Conservation (phyloP, 2,113 vertebrate species). For the Daubentonia madagascariensis region DNA sequence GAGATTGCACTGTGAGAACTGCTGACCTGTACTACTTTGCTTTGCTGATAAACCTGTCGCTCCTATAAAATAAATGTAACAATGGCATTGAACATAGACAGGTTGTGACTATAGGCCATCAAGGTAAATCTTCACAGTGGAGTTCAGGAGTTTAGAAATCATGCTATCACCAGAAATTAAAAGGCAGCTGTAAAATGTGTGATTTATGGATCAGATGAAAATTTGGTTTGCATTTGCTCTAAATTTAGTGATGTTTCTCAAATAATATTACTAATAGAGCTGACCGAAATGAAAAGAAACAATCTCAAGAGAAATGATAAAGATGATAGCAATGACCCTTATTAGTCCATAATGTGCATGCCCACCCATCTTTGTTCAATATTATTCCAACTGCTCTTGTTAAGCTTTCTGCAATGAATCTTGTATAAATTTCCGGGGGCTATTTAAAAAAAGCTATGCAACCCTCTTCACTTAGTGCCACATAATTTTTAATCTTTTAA, state of each 20-base stretch:
- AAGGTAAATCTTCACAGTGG: background rate
- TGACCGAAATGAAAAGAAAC: background rate
- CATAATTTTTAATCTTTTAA: background rate
- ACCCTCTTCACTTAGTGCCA: background rate
- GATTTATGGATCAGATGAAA: background rate
- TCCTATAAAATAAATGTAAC: background rate
- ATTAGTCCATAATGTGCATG: fast-evolving
- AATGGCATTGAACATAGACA: background rate
- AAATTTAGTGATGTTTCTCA: background rate
- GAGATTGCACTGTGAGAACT: background rate
- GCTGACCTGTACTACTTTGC: background rate
- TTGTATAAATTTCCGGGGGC: background rate
- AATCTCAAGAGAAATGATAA: background rate
- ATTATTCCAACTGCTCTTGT: background rate
- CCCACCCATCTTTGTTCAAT: background rate
- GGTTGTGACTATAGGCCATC: background rate
- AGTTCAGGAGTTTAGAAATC: background rate
- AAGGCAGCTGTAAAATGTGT: background rate
- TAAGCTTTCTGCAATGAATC: background rate
- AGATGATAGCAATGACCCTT: background rate
- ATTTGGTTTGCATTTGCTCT: background rate
- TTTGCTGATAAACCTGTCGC: background rate
- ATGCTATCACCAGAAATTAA: background rate
- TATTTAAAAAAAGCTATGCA: background rate
- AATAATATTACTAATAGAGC: background rate